Conservation (phyloP, 1,140 invertebrate genomes). For the Rhyzopertha dominica region DNA sequence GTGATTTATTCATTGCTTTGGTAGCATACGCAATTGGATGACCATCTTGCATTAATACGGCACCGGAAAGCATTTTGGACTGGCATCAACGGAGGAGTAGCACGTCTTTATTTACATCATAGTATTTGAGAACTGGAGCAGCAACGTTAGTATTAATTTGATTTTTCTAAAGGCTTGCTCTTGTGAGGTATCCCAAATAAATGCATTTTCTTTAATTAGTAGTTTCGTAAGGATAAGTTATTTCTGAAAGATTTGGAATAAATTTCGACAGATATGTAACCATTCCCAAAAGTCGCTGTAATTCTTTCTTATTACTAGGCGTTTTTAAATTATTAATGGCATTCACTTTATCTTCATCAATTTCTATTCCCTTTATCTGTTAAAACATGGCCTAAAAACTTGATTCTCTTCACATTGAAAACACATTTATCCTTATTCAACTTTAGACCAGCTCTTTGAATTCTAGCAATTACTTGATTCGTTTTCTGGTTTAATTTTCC, state of each 20-base stretch:
- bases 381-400: conserved; percentile 43
- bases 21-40: too few relatives aligned
- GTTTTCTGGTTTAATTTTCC: conserved; percentile 32
- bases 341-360: conserved; percentile 36
- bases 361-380: conserved; percentile 36
- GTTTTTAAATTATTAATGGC: conserved; percentile 39
- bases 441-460: conserved; percentile 24
- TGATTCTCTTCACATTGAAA: conserved; percentile 28
- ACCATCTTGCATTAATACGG: too few relatives aligned
- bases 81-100: too few relatives aligned
- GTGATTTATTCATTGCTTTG: too few relatives aligned
- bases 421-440: conserved; percentile 34
- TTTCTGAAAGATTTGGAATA: conserved; percentile 29
- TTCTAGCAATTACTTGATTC: conserved; percentile 27
- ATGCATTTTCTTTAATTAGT: conserved; percentile 6
- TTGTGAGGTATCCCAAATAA: too few relatives aligned
- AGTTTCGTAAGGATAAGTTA: conserved; percentile 7
- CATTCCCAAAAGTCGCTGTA: conserved; percentile 40
- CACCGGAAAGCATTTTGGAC: too few relatives aligned
- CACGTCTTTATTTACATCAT: too few relatives aligned
- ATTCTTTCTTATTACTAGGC: conserved; percentile 34
- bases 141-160: too few relatives aligned
- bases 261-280: conserved; percentile 44
- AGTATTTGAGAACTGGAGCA: too few relatives aligned
- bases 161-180: too few relatives aligned